Percentiles rank a stretch among this genome's conserved stretches.
These are phyloP conservation scores for Apistogramma diplotaenia DNA, from an alignment of 2,113 vertebrate genomes.

Conservation along the genomic window DNA sequence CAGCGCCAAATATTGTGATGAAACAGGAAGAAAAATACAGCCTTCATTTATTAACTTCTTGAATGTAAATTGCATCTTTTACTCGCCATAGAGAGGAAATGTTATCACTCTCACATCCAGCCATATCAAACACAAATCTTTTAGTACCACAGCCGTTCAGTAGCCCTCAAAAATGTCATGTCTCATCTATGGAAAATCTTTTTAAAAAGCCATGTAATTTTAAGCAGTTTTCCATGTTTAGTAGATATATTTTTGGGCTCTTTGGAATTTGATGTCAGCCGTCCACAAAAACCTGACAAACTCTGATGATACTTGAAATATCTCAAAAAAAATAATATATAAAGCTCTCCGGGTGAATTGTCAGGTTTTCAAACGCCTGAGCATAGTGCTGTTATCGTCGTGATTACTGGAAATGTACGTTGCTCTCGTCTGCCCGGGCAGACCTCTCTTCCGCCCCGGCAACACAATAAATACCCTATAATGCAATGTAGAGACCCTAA, in stretches of 20 bases:
- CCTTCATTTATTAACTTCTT: conserved; percentile 26
- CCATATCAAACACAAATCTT: not conserved
- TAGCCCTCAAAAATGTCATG: not conserved
- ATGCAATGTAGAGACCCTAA: conserved; percentile 2
- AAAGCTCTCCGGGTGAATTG: conserved; percentile 38
- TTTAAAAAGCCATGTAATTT: conserved; percentile 19
- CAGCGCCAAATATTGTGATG: not conserved
- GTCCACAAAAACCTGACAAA: conserved; percentile 30
- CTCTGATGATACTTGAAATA: conserved; percentile 62
- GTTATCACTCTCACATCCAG: not conserved
- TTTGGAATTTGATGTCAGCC: conserved; percentile 47
- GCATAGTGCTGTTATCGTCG: conserved; percentile 8
- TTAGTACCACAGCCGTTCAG: not conserved
- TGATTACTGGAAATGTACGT: conserved; percentile 13
- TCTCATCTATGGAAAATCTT: not conserved
- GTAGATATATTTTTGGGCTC: not conserved
- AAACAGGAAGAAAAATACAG: not conserved
- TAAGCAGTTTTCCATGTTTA: conserved; percentile 10
- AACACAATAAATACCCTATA: conserved; percentile 25
- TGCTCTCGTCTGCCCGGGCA: conserved; percentile 23
- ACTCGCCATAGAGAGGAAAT: not conserved
- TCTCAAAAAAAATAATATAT: conserved; percentile 5
- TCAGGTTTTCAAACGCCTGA: conserved; percentile 17
- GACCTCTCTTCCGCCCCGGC: conserved; percentile 13
- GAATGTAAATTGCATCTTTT: conserved; percentile 45